Evolutionary conservation across 2,888 invertebrate species (phyloP), one percentile per base, ranked within the genome.

Genomic region (Drosophila ustulata): DNA sequence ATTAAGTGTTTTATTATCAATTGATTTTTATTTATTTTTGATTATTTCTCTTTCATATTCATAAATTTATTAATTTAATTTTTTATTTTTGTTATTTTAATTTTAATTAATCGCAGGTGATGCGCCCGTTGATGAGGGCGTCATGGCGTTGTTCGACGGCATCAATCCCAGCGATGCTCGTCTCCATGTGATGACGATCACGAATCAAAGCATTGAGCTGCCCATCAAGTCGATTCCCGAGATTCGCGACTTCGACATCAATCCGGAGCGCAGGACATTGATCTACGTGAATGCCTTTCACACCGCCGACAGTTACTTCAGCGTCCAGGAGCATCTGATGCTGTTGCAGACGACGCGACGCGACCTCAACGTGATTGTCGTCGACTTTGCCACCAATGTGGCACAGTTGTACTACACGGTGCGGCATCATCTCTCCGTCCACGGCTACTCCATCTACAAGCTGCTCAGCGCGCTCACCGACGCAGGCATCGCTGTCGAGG

Each of bases 121-220:
- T 53, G 82, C 92, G 0, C 89, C 90, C 0, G 90, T 91, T 1
- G 90, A 91, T 46, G 91, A 91, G 77, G 88, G 88, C 23, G 89
- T 91, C 7, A 90, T 91, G 82, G 68, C 89, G 1, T 70, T 91
- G 8, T 90, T 81, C 46, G 82, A 80, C 25, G 91, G 92, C 74
- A 90, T 80, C 37, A 89, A 80, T 78, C 92, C 91, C 59, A 90
- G 91, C 51, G 91, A 91, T 63, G 90, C 89, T 7, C 80, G 67
- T 0, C 56, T 91, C 0, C 79, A 89, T 55, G 82, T 91, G 3
- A 70, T 92, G 67, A 91, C 91, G 3, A 52, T 82, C 3, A 91
- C 85, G 46, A 91, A 92, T 63, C 90, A 87, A 34, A 89, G 84
- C 30, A 71, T 91, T 1, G 78, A 88, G 25, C 71, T 92, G 49